Percentiles rank a stretch among this genome's conserved stretches.
These are phyloP conservation scores for Gastrophryne carolinensis DNA, from an alignment of 2,797 vertebrate species.

Conservation along the genomic window DNA sequence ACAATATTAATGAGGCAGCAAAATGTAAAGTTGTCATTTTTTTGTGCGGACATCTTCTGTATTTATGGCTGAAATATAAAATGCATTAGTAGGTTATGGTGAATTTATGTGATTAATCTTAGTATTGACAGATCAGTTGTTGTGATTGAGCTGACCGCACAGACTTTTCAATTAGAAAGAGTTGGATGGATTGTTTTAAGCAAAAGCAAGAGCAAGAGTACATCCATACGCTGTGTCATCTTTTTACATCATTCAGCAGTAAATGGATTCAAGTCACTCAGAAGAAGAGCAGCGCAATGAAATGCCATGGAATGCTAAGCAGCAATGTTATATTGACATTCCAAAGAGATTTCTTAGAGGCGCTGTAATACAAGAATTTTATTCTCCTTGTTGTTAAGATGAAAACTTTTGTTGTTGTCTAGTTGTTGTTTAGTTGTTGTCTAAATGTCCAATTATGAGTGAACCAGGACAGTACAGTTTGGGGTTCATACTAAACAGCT, in stretches of 20 bases:
- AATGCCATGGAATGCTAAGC: constrained; percentile 29
- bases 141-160: constrained; percentile 41
- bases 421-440: too few relatives aligned
- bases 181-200: constrained; percentile 38
- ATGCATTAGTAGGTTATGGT: not conserved
- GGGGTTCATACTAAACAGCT: too few relatives aligned
- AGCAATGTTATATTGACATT: constrained; percentile 19
- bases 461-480: too few relatives aligned
- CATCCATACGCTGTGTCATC: constrained; percentile 37
- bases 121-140: constrained; percentile 34
- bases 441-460: too few relatives aligned
- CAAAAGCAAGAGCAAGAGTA: constrained; percentile 17
- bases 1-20: not conserved
- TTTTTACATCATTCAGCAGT: constrained; percentile 33
- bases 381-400: too few relatives aligned
- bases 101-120: constrained; percentile 33
- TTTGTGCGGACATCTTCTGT: not conserved
- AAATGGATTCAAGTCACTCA: constrained; percentile 28
- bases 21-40: not conserved
- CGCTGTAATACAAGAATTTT: not conserved
- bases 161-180: constrained; percentile 40
- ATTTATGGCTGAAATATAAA: constrained; percentile 9
- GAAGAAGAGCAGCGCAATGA: constrained; percentile 7
- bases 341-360: constrained; percentile 3
- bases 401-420: too few relatives aligned